Evolutionary conservation across 2,797 vertebrate species (phyloP).

Genomic region (Cryptoblepharus egeriae): DNA sequence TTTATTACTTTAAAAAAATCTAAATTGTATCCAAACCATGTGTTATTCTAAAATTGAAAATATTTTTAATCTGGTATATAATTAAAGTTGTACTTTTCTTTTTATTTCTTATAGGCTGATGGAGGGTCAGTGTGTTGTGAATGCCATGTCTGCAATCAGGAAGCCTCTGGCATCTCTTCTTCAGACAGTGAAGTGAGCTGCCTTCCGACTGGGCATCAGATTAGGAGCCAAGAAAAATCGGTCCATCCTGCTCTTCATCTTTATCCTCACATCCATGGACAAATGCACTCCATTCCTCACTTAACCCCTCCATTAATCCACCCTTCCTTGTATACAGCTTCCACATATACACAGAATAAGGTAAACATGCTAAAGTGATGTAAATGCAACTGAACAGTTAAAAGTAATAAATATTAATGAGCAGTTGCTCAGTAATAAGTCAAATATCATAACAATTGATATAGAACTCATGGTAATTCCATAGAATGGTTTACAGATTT

Average conservation of each 20-base stretch:
- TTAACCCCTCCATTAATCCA: constrained; percentile 92
- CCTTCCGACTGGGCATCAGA: constrained; percentile 88
- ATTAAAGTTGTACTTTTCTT: constrained; percentile 5
- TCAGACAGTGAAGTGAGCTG: constrained; percentile 84
- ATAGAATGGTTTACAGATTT: background rate
- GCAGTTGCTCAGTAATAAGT: background rate
- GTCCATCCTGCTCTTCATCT: constrained; percentile 94
- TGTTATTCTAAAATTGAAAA: background rate
- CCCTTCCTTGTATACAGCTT: constrained; percentile 91
- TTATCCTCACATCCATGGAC: constrained; percentile 97
- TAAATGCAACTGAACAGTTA: background rate
- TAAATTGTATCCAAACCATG: background rate
- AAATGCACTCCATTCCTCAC: constrained; percentile 92
- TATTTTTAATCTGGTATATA: background rate
- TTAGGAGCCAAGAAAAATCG: constrained; percentile 90
- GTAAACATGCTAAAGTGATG: constrained; percentile 73
- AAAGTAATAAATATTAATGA: background rate
- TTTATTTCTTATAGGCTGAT: constrained; percentile 79
- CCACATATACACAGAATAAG: constrained; percentile 95
- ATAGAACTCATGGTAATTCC: background rate
- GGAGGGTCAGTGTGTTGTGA: constrained; percentile 90
- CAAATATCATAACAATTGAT: background rate
- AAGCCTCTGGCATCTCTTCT: constrained; percentile 82
- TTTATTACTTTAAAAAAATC: background rate
- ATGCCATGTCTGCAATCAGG: constrained; percentile 96